Conservation (phyloP, 2,888 invertebrate species). For the Ophioninae sp. region DNA sequence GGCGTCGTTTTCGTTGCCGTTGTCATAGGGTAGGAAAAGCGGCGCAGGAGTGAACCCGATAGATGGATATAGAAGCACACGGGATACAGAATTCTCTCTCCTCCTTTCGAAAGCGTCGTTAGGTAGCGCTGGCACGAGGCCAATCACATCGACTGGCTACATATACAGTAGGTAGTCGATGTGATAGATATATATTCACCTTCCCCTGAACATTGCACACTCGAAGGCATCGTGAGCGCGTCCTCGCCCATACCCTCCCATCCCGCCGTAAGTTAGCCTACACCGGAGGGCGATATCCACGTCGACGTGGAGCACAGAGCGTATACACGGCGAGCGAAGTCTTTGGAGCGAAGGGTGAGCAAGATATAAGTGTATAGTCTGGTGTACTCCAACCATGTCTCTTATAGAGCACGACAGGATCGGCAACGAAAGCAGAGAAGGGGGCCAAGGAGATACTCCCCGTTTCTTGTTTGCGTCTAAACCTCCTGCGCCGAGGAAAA, state of each 20-base stretch:
- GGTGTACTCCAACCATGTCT: constrained; percentile 66
- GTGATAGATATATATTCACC: constrained; percentile 64
- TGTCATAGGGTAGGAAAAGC: constrained; percentile 51
- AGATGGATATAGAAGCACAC: constrained; percentile 64
- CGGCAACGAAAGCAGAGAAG: constrained; percentile 9
- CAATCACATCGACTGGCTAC: constrained; percentile 79
- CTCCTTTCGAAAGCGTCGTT: constrained; percentile 80
- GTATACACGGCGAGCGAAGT: constrained; percentile 17
- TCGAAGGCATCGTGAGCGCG: constrained; percentile 57
- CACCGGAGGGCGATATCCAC: constrained; percentile 44
- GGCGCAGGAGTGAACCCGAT: constrained; percentile 43
- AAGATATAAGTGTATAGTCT: constrained; percentile 62
- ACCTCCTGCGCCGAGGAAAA: constrained; percentile 62
- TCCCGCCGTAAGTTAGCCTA: constrained; percentile 22
- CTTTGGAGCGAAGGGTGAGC: constrained; percentile 42
- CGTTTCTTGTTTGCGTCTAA: constrained; percentile 79
- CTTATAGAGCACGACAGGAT: constrained; percentile 44
- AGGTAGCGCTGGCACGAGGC: constrained; percentile 78
- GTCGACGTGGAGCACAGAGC: constrained; percentile 57
- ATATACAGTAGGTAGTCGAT: constrained; percentile 31
- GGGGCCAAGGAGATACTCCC: constrained; percentile 70
- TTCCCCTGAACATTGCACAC: constrained; percentile 61
- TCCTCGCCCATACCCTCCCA: constrained; percentile 32
- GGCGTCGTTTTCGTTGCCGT: constrained; percentile 53
- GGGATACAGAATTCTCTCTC: constrained; percentile 76